Evolutionary conservation across 2,888 invertebrate species (phyloP), one percentile per base, ranked within the genome.

Genomic region (Margaritifera margaritifera): DNA sequence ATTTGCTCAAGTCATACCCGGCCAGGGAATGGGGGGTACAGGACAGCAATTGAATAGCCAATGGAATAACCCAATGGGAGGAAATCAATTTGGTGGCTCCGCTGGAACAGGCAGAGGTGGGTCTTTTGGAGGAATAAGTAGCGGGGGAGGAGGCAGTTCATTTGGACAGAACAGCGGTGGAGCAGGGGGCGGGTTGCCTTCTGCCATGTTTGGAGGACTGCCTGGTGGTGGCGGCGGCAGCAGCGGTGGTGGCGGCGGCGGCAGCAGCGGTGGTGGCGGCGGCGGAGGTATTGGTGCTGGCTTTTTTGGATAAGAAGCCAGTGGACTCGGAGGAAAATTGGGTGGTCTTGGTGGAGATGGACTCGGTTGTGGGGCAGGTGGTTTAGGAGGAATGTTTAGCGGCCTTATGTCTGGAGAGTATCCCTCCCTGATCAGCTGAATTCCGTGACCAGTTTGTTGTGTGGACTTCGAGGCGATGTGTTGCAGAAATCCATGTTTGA

Each of bases 121-220:
- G 15, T 50, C 64, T 27, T 56, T 64, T 54, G 68, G 68, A 8
- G 58, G 67, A 20, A 42, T 31, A 6, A 61, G 64, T 54, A 64
- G 64, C 20, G 42, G 60, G 20, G 67, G 67, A 8, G 50, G 61
- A n/a, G 24, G 27, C 6, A 64, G 57, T 42, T 51, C 57, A 57
- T 22, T 64, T 50, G 52, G 50, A 42, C 42, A 50, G 51, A 51
- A n/a, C 20, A 50, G 11, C 19, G 51, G 22, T 19, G 50, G 61
- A 50, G 51, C 24, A 20, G 6, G 24, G 24, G 20, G 8, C 25
- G 51, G 19, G 15, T n/a, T 11, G 55, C n/a, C 55, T 55, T 55
- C 20, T 24, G 11, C 15, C 42, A 42, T 42, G 42, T 42, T 42
- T 42, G 61, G 61, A 22, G 61, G 52, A 24, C 22, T 42, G 25